A percentile compares a stretch with the other conserved stretches of the same genome.
Conservation (phyloP, 2,113 vertebrate genomes). For the Myanophis thanlyinensis region DNA sequence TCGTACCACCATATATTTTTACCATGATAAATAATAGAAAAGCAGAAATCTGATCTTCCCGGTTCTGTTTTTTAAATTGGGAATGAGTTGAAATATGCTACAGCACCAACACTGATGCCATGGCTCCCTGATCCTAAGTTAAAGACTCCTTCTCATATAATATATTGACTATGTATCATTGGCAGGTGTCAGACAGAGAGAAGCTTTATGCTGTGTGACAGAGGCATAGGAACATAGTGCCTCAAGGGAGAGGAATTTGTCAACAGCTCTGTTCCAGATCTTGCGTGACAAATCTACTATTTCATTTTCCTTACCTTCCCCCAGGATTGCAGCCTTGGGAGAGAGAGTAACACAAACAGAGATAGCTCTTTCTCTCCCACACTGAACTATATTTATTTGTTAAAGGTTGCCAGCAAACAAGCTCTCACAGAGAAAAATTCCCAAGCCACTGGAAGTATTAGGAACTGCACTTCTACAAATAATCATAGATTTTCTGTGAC, state of each 20-base stretch:
- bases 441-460: conserved; percentile 14
- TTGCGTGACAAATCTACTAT: conserved; percentile 50
- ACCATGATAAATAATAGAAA: not conserved
- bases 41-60: not conserved
- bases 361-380: conserved; percentile 26
- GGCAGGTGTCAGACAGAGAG: not conserved
- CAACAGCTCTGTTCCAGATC: conserved; percentile 63
- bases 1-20: not conserved
- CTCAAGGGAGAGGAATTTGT: conserved; percentile 63
- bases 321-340: conserved; percentile 42
- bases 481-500: not conserved
- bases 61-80: not conserved
- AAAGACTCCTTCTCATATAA: not conserved
- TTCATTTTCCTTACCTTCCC: conserved; percentile 56
- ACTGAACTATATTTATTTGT: conserved; percentile 30
- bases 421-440: conserved; percentile 1
- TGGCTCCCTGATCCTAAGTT: not conserved
- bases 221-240: conserved; percentile 57
- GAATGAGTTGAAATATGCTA: not conserved
- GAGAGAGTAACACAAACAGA: conserved; percentile 50
- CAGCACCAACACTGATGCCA: not conserved
- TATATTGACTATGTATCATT: not conserved
- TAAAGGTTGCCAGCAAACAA: conserved; percentile 26
- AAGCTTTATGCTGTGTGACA: conserved; percentile 48
- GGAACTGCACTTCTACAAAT: not conserved